Evolutionary conservation across 1,140 invertebrate species (phyloP).

Genomic region (Semibalanus balanoides): DNA sequence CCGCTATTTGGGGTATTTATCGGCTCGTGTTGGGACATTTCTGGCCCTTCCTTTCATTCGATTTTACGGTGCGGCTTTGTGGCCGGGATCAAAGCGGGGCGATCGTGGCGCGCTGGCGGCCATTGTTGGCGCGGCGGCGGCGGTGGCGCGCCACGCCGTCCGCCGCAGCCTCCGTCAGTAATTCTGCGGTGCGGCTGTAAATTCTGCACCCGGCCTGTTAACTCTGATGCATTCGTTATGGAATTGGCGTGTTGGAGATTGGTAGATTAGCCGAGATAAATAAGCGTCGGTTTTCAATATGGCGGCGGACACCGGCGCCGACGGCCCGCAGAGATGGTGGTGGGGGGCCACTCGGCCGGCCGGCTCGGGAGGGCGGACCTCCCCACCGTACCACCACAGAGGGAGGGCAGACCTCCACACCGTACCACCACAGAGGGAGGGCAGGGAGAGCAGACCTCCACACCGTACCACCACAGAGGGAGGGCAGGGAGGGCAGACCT

Average conservation of each 20-base stretch:
- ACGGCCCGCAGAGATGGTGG: neutral
- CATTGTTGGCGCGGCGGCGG: neutral
- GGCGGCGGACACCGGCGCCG: too few species aligned
- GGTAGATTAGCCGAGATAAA: neutral
- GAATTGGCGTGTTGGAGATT: neutral
- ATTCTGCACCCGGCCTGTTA: neutral
- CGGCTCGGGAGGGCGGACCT: neutral
- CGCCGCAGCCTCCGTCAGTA: neutral
- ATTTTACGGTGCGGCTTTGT: neutral
- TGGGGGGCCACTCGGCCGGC: too few species aligned
- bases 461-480: neutral
- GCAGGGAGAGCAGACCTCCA: neutral
- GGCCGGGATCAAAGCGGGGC: neutral
- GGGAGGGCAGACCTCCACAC: neutral
- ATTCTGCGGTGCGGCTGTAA: neutral
- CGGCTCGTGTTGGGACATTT: neutral
- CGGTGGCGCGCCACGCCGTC: too few species aligned
- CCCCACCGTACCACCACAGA: neutral
- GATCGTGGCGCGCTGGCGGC: neutral
- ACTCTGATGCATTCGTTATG: neutral
- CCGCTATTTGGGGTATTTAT: constrained; percentile 2
- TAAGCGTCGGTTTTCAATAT: neutral
- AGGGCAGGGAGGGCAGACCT: neutral
- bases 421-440: neutral
- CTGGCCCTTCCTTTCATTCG: neutral